Evolutionary conservation across 2,797 vertebrate species (phyloP).

Genomic region (Coendou prehensilis): DNA sequence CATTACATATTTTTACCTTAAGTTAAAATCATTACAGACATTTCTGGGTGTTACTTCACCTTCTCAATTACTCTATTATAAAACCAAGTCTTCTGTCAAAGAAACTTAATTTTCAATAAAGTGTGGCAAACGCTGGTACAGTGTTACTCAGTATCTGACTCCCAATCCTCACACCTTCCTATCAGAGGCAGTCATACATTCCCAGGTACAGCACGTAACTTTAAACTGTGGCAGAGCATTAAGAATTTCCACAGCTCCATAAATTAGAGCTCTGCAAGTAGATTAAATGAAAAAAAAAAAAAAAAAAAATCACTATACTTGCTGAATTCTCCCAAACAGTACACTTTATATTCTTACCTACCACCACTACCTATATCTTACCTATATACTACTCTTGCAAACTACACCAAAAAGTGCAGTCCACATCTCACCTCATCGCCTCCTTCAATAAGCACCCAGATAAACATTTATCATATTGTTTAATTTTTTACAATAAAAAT

Average conservation of each 20-base stretch:
- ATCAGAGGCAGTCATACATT: neutral
- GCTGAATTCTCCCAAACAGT: neutral
- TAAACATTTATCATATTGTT: too few species aligned
- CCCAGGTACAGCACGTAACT: neutral
- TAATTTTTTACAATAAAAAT: too few species aligned
- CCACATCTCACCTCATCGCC: neutral
- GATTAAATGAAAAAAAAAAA: neutral
- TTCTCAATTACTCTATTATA: neutral
- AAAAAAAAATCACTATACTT: neutral
- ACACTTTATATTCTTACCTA: neutral
- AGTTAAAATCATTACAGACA: neutral
- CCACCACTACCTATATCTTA: neutral
- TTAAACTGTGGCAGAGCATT: neutral
- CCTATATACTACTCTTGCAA: neutral
- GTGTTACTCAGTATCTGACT: neutral
- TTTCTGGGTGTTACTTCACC: neutral
- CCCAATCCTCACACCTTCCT: neutral
- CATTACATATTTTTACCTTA: neutral
- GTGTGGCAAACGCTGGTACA: fast-evolving
- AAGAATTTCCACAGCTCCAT: neutral
- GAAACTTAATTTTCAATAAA: neutral
- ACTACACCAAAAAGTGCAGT: neutral
- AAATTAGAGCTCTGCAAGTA: neutral
- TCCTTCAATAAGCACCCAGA: neutral
- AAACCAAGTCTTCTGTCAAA: neutral